Base-by-base conservation (phyloP, 2,888 invertebrate genomes). In the Eupithecia subfuscata region DNA sequence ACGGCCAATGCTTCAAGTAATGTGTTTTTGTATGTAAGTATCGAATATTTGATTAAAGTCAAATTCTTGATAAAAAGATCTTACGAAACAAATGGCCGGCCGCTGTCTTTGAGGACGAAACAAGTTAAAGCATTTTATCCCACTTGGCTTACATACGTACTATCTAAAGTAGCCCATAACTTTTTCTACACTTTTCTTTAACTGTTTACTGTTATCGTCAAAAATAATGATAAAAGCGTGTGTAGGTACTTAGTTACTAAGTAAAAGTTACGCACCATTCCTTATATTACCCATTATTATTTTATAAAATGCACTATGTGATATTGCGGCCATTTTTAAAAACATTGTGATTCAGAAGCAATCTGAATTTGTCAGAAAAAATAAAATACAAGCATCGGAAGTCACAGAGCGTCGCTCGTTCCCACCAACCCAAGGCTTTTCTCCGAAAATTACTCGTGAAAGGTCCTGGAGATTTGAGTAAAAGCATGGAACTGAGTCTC, bases 381-480 rank as follows among this genome's bases (percentile, higher is more conserved):
- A 6, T 25, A 60, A 1, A 25, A 56, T 4, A 56, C 11, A 37
- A n/a, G 40, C 37, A 1, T 11, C 18, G 18, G 34, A 18, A 34
- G 34, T 64, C 8, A 3, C 16, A 64, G n/a, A 63, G n/a, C 18
- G 37, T 67, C 22, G 11, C 65, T 37, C 65, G 65, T 67, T 40
- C n/a, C 40, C n/a, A n/a, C 40, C 18, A 40, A 40, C n/a, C 65
- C n/a, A 37, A 67, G 34, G 11, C 18, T n/a, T 67, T 67, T 67
- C 60, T 67, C 12, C 18, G n/a, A 37, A 40, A 67, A 67, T 37
- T 37, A 40, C 65, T 67, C 40, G 40, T 60, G 25, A 67, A 37
- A 67, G 65, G n/a, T 67, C 37, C 11, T n/a, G 40, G 37, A 67
- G 65, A 67, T 34, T 40, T 67, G 37, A 37, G 64, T 34, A n/a